Evolutionary conservation across 2,888 invertebrate genomes (phyloP).

Genomic region (Zygogramma bicolorata): DNA sequence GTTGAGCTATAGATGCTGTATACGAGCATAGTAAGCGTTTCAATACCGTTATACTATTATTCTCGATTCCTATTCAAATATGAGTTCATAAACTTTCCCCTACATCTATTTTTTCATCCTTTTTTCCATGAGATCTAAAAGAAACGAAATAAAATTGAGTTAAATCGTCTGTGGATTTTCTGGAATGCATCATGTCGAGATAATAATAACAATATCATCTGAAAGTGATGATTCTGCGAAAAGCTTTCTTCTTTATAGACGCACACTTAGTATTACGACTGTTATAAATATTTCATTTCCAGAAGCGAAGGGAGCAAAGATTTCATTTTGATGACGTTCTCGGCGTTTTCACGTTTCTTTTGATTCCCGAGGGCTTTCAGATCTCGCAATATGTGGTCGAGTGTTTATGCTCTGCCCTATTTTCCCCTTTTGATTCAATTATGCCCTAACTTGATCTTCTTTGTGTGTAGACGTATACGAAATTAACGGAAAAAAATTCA

Average conservation of each 20-base stretch:
- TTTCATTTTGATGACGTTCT: slow-evolving; percentile 5
- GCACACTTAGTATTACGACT: neutral
- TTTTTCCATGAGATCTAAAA: too few relatives aligned
- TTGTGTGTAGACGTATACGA: too few relatives aligned
- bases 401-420: neutral
- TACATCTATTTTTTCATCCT: neutral
- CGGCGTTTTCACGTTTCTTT: neutral
- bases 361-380: neutral
- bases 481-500: too few relatives aligned
- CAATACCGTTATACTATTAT: neutral
- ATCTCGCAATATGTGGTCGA: neutral
- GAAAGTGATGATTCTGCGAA: too few relatives aligned
- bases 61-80: neutral
- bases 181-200: neutral
- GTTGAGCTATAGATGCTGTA: neutral
- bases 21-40: neutral
- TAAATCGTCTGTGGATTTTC: neutral
- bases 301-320: neutral
- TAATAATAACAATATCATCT: too few relatives aligned
- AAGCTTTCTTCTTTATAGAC: too few relatives aligned
- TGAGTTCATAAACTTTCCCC: neutral
- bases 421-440: slow-evolving; percentile 1
- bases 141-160: neutral
- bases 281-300: neutral
- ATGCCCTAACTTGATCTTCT: neutral